Conservation (phyloP, 1,140 invertebrate genomes). For the Micrasema minimum region DNA sequence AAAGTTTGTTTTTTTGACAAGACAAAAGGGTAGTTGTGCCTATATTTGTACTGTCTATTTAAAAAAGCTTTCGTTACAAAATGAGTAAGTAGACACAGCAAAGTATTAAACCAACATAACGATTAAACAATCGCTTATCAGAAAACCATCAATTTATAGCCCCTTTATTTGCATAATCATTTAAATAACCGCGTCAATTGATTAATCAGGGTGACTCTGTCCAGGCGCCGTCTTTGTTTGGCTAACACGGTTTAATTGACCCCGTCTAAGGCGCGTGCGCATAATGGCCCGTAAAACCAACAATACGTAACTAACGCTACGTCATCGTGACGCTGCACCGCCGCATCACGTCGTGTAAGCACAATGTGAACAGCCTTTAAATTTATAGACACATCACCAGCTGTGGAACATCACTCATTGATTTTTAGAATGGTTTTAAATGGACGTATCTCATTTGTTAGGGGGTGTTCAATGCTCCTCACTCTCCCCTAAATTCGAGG, state of each 20-base stretch:
- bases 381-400: conserved; percentile 26
- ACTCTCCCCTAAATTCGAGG: no score
- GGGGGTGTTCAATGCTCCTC: neutral
- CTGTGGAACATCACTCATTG: conserved; percentile 41
- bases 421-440: conserved; percentile 48
- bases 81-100: no score
- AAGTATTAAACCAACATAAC: no score
- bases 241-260: conserved; percentile 45
- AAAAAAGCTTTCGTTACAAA: no score
- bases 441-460: conserved; percentile 20
- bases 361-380: neutral
- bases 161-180: conserved; percentile 37
- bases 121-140: no score
- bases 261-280: conserved; percentile 38
- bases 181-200: conserved; percentile 45
- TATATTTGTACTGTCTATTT: no score
- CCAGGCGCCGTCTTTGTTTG: conserved; percentile 37
- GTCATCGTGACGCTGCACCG: conserved; percentile 35
- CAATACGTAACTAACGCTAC: conserved; percentile 7
- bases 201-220: conserved; percentile 19
- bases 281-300: conserved; percentile 16
- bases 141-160: conserved; percentile 10
- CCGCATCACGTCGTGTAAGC: neutral
- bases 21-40: no score
- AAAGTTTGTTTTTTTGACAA: no score